Percentiles rank a stretch among this genome's conserved stretches.
phyloP scores from a whole-genome alignment of 2,797 vertebrate species.

The Acanthis flammea region DNA sequence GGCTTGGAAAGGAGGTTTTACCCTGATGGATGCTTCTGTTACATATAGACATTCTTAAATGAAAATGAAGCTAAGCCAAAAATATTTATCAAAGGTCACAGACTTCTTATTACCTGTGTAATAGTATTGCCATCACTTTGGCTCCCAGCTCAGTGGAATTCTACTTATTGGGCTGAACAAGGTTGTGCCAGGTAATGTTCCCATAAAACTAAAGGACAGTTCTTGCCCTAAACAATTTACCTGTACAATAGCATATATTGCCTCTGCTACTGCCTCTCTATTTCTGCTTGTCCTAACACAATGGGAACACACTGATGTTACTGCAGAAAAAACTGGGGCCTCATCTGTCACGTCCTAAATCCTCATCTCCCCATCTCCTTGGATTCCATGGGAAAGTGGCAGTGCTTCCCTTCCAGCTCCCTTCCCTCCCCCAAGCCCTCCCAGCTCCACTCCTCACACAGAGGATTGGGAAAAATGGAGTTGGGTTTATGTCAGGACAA shows the following conservation, averaged over 20 bases:
- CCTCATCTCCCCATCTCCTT: background rate
- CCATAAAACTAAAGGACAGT: conserved; percentile 55
- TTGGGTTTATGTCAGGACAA: conserved; percentile 41
- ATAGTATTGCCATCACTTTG: background rate
- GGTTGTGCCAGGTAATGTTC: conserved; percentile 38
- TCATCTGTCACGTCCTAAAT: background rate
- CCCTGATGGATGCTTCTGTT: conserved; percentile 23
- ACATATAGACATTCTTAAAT: conserved; percentile 10
- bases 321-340: background rate
- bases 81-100: conserved; percentile 52
- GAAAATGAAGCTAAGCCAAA: conserved; percentile 44
- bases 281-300: conserved; percentile 9
- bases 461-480: background rate
- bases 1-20: background rate
- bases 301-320: background rate
- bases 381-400: background rate
- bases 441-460: background rate
- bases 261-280: conserved; percentile 18
- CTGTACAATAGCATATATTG: conserved; percentile 20
- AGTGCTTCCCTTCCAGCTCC: background rate
- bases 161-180: conserved; percentile 2
- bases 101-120: conserved; percentile 26
- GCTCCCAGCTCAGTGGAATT: background rate
- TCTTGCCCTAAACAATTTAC: conserved; percentile 48
- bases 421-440: background rate